Conservation (phyloP, 2,888 invertebrate species). For the Callyntrura sp. region DNA sequence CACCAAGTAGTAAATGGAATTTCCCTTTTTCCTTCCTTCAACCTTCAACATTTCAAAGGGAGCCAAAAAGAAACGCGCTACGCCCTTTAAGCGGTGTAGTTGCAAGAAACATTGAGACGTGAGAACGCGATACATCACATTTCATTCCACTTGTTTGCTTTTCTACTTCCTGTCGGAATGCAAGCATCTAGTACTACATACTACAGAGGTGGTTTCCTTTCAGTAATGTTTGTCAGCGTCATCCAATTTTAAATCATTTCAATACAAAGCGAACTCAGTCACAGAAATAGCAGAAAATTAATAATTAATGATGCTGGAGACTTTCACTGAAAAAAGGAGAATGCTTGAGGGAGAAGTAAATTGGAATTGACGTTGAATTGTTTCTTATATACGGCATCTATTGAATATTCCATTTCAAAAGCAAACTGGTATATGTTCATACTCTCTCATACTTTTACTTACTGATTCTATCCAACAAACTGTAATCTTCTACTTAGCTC, state of each 20-base stretch:
- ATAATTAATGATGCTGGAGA: conserved; percentile 35
- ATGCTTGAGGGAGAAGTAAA: conserved; percentile 5
- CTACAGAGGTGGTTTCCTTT: too few species aligned
- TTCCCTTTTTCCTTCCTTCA: too few species aligned
- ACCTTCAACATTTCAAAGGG: too few species aligned
- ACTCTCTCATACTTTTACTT: not conserved
- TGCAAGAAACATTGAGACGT: too few species aligned
- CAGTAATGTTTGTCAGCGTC: too few species aligned
- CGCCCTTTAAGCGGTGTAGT: too few species aligned
- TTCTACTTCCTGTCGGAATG: not conserved
- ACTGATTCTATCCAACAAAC: not conserved
- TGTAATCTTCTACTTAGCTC: conserved; percentile 46
- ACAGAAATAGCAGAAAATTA: conserved; percentile 34
- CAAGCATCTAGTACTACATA: too few species aligned
- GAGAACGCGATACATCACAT: not conserved
- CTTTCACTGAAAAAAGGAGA: not conserved
- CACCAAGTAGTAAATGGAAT: too few species aligned
- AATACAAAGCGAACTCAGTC: too few species aligned
- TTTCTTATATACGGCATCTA: not conserved
- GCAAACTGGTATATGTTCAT: too few species aligned
- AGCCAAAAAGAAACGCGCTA: too few species aligned
- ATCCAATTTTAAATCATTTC: too few species aligned
- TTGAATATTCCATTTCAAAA: conserved; percentile 8
- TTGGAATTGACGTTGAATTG: conserved; percentile 37
- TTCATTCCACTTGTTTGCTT: conserved; percentile 21